Evolutionary conservation across 1,140 invertebrate genomes (phyloP), one percentile per base, ranked within the genome.

Genomic region (Kradibia gibbosae): DNA sequence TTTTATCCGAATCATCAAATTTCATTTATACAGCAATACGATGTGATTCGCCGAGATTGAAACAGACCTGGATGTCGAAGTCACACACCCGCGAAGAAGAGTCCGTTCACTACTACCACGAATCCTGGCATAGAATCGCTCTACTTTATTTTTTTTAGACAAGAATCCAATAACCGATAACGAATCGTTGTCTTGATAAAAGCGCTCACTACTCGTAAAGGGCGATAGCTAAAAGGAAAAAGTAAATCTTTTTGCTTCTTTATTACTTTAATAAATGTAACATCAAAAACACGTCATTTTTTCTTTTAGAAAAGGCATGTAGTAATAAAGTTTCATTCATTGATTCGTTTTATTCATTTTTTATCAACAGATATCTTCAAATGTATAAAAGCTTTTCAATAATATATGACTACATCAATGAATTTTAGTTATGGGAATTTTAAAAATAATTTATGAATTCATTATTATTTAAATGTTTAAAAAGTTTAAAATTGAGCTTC

Each of bases 91-190:
- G 70, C 48, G 25, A 36, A 48, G 55, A 36, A 25, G 48, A 31
- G 53, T 73, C 53, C 78, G 53, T 62, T 48, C 31, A 57, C 34
- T 72, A 8, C 31, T 74, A 11, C 31, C 17, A n/a, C 28, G 48
- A 55, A 74, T 53, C 53, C 20, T 25, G 3, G 3, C 70, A n/a
- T 70, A 50, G 75, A 28, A 39, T n/a, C 55, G 73, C 57, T 28
- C 80, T 57, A 76, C 80, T 81, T 81, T 81, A 72, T 76, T 81
- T 53, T 25, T 45, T 45, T 71, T 42, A 71, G 73, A 76, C 60
- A 81, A 81, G 72, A 81, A 81, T 76, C 73, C 80, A 76, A 81
- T 81, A 81, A 76, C 72, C 73, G 73, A 81, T 81, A 81, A 81
- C 80, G 80, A 81, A 81, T 76, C 80, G 73, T 45, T 45, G 39